Base-by-base conservation (phyloP, 1,140 invertebrate species). In the Andrena cerasifolii region DNA sequence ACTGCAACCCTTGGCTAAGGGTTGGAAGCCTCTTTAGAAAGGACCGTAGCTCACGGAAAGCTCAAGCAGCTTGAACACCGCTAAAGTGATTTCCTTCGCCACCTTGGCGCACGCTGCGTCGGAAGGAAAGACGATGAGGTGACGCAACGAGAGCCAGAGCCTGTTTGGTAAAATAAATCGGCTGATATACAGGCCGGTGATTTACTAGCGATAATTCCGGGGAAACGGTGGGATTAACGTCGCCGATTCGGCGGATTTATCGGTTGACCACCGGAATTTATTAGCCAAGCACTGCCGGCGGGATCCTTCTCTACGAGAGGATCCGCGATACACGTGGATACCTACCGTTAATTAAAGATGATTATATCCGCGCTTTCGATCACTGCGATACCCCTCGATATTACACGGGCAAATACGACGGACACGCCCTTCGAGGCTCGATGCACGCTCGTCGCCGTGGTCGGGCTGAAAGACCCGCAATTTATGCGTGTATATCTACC, bases 341-440 rank as follows among this genome's bases (percentile, higher is more conserved):
- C n/a, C 73, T 75, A 43, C n/a, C 73, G 73, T 76, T 76, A 76
- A 76, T 76, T 76, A 76, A 76, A 68, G 73, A 76, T 68, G 73
- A 76, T 76, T 76, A 76, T 68, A 76, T 76, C 73, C 73, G 31
- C 53, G 53, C 65, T 36, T 76, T 68, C 65, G 73, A 76, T 76
- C 53, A 68, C 68, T 54, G 51, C 36, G 73, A 74, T 65, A 59
- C 54, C 16, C 16, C 14, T 51, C 47, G 28, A 16, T 62, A n/a
- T 45, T 21, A 21, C 53, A 5, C 33, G 53, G 1, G 63, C 63
- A 68, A 68, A 68, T 54, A 66, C 66, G 68, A 58, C 73, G 49
- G 73, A 68, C 73, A 76, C 73, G 65, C 73, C 73, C 53, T 68
- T 33, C 21, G 21, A 1, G n/a, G 40, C 36, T 65, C 62, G 43